Percentiles rank a stretch among this genome's conserved stretches.
These are phyloP conservation scores for Gambusia affinis DNA, from an alignment of 2,113 vertebrate genomes.

Conservation along the genomic window DNA sequence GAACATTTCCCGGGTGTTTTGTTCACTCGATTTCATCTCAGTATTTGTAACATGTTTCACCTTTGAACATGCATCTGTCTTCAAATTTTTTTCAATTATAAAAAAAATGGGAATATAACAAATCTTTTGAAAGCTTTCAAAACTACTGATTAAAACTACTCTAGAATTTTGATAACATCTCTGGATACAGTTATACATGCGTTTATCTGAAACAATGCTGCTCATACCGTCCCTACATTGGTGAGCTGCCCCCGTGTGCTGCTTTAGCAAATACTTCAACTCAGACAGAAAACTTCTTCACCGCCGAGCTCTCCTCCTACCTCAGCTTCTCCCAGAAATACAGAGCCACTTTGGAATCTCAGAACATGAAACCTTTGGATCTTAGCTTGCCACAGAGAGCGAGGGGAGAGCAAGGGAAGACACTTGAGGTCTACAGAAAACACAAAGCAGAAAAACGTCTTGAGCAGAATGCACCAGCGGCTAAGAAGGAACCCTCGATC, in stretches of 20 bases:
- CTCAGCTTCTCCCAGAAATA: conserved; percentile 52
- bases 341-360: fast-evolving
- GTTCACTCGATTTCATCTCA: no score
- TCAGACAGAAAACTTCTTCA: conserved; percentile 82
- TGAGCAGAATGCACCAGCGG: background rate
- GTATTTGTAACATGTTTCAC: no score
- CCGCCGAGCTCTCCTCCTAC: conserved; percentile 53
- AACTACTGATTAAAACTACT: no score
- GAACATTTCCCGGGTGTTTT: no score
- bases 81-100: no score
- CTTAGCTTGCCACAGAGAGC: conserved; percentile 70
- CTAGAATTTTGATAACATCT: no score
- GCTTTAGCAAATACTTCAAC: conserved; percentile 56
- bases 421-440: background rate
- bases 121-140: no score
- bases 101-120: no score
- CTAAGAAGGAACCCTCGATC: background rate
- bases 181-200: no score
- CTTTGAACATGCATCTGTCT: no score
- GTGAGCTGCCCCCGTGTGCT: background rate
- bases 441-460: background rate
- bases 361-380: conserved; percentile 64
- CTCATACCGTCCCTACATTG: background rate
- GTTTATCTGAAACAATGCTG: background rate
- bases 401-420: conserved; percentile 32